phyloP scores from a whole-genome alignment of 2,797 vertebrate species.

The Takifugu ocellatus region DNA sequence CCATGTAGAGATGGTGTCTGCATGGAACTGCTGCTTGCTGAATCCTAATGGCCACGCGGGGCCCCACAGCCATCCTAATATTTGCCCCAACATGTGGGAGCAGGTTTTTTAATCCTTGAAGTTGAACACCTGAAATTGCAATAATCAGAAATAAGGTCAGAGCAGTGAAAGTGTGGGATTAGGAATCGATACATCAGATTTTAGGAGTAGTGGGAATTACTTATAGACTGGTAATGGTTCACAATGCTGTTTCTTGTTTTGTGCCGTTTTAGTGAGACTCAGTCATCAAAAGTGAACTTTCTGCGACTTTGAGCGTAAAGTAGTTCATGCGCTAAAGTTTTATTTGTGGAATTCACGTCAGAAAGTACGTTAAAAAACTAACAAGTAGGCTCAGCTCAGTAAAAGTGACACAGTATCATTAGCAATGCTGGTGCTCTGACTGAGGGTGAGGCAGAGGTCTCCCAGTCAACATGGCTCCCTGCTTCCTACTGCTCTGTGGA shows the following conservation, averaged over 20 bases:
- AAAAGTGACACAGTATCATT: constrained; percentile 54
- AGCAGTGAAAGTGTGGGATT: neutral
- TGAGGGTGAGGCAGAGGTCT: constrained; percentile 65
- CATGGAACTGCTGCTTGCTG: constrained; percentile 70
- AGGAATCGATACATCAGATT: constrained; percentile 5
- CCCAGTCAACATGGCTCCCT: constrained; percentile 58
- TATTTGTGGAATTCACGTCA: constrained; percentile 20
- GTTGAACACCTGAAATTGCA: constrained; percentile 49
- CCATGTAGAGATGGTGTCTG: constrained; percentile 77
- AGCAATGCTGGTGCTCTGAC: constrained; percentile 44
- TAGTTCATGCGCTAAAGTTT: constrained; percentile 1
- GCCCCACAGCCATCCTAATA: constrained; percentile 73
- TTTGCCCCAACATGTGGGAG: constrained; percentile 78
- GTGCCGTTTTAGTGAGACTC: too few relatives aligned
- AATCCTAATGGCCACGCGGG: constrained; percentile 82
- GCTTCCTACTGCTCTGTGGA: constrained; percentile 60
- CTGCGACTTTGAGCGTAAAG: constrained; percentile 3
- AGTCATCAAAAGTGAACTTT: constrained; percentile 1
- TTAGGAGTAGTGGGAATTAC: neutral
- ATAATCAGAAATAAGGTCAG: constrained; percentile 47
- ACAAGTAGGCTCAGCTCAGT: constrained; percentile 23
- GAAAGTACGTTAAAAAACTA: constrained; percentile 5
- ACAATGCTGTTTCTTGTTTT: too few relatives aligned
- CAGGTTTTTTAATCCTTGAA: constrained; percentile 38
- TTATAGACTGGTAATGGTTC: neutral